A percentile compares a stretch with the other conserved stretches of the same genome.
phyloP scores from a whole-genome alignment of 2,797 vertebrate genomes.

The Ispidina lecontei region DNA sequence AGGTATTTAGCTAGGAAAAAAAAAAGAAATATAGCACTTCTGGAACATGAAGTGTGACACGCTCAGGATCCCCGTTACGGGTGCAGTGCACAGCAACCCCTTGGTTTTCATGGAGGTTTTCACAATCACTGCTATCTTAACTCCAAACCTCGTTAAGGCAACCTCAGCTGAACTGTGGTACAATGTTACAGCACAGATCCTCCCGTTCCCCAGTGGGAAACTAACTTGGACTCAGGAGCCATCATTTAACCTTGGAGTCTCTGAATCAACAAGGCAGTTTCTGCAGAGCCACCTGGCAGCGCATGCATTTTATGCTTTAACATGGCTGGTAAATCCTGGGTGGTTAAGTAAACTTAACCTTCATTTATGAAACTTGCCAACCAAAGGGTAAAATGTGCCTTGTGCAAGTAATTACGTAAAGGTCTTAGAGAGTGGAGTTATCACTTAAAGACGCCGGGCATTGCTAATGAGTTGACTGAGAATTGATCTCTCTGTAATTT shows the following conservation, averaged over 20 bases:
- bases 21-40: background rate
- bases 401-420: slow-evolving; percentile 92
- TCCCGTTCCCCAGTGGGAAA: slow-evolving; percentile 38
- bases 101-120: slow-evolving; percentile 48
- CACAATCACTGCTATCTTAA: slow-evolving; percentile 71
- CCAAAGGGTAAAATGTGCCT: slow-evolving; percentile 92
- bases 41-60: background rate
- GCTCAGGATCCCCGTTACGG: background rate
- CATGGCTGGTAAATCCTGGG: slow-evolving; percentile 97
- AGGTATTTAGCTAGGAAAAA: background rate
- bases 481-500: slow-evolving; percentile 99
- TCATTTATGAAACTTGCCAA: slow-evolving; percentile 96
- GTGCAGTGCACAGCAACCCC: background rate
- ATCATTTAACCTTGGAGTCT: slow-evolving; percentile 90
- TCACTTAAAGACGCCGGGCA: slow-evolving; percentile 89
- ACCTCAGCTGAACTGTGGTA: slow-evolving; percentile 53
- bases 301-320: slow-evolving; percentile 96
- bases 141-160: slow-evolving; percentile 61
- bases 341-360: slow-evolving; percentile 99
- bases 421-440: slow-evolving; percentile 84
- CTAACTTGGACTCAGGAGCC: slow-evolving; percentile 78
- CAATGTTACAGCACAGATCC: slow-evolving; percentile 56
- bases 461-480: slow-evolving; percentile 95
- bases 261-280: slow-evolving; percentile 74
- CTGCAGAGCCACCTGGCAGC: slow-evolving; percentile 83